These are phyloP conservation scores for Pseudanteris insignis DNA, from an alignment of 2,888 invertebrate species.

Conservation along the genomic window DNA sequence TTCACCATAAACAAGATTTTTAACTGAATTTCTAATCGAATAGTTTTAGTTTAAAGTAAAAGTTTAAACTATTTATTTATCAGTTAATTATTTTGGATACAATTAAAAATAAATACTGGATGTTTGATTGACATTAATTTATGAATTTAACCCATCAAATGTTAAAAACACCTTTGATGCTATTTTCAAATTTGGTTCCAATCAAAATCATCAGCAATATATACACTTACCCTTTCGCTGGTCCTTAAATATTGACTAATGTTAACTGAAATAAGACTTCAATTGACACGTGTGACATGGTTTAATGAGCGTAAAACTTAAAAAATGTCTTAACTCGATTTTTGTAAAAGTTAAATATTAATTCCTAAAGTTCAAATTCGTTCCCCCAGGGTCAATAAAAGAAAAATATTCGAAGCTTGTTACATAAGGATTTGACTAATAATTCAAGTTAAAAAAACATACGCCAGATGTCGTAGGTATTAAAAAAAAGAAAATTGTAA, in stretches of 20 bases:
- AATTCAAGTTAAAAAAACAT: slow-evolving; percentile 17
- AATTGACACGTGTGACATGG: slow-evolving; percentile 20
- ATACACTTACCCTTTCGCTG: neutral
- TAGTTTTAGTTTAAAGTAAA: too few species aligned
- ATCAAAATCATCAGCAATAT: neutral
- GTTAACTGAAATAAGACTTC: slow-evolving; percentile 16
- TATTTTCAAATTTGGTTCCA: too few species aligned
- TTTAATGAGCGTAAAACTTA: slow-evolving; percentile 20
- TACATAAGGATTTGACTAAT: slow-evolving; percentile 22
- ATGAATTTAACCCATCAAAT: too few species aligned
- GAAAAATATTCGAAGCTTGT: slow-evolving; percentile 16
- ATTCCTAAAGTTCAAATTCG: slow-evolving; percentile 27
- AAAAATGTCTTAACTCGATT: slow-evolving; percentile 16
- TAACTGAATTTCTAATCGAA: too few species aligned
- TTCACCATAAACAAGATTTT: too few species aligned
- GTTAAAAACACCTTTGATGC: too few species aligned
- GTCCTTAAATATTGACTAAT: slow-evolving; percentile 14
- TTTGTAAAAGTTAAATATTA: slow-evolving; percentile 19
- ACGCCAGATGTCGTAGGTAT: slow-evolving; percentile 15
- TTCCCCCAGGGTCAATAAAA: slow-evolving; percentile 10
- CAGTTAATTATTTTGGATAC: too few species aligned
- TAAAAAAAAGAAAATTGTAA: slow-evolving; percentile 11
- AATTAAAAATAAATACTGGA: too few species aligned
- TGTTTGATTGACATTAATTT: too few species aligned
- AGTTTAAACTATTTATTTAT: too few species aligned